Evolutionary conservation across 2,113 vertebrate genomes (phyloP).

Genomic region (Macaca mulatta): DNA sequence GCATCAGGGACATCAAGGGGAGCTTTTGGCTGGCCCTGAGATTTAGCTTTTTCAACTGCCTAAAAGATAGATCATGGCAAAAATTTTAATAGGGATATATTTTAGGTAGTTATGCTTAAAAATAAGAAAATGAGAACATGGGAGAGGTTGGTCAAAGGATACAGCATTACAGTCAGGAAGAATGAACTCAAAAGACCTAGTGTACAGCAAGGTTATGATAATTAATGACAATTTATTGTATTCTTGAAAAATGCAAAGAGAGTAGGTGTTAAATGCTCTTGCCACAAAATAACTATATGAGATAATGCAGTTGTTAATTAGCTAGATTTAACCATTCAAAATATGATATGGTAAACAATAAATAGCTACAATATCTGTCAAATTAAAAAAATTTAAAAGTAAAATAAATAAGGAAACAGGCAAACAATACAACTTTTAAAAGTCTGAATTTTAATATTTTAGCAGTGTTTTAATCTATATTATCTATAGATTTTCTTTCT

Average conservation of each 20-base stretch:
- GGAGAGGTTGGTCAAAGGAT: not conserved
- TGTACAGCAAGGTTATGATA: not conserved
- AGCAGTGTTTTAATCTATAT: not conserved
- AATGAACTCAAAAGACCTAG: not conserved
- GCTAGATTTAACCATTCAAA: not conserved
- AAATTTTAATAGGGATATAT: not conserved
- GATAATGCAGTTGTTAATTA: not conserved
- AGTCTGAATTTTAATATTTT: not conserved
- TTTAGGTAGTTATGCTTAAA: not conserved
- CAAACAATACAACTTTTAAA: not conserved
- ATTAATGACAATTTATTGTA: not conserved
- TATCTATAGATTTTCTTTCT: conserved; percentile 20
- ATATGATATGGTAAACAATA: too few species aligned
- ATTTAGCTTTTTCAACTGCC: not conserved
- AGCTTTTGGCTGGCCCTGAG: not conserved
- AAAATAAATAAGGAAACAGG: not conserved
- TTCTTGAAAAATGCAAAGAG: not conserved
- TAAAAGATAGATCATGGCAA: not conserved
- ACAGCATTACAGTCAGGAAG: not conserved
- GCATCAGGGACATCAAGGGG: too few species aligned
- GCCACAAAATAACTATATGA: not conserved
- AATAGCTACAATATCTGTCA: not conserved
- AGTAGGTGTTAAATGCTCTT: not conserved
- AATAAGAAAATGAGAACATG: not conserved
- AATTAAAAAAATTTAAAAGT: not conserved